phyloP scores from a whole-genome alignment of 2,888 invertebrate genomes.

The Himalopsyche tibetana region DNA sequence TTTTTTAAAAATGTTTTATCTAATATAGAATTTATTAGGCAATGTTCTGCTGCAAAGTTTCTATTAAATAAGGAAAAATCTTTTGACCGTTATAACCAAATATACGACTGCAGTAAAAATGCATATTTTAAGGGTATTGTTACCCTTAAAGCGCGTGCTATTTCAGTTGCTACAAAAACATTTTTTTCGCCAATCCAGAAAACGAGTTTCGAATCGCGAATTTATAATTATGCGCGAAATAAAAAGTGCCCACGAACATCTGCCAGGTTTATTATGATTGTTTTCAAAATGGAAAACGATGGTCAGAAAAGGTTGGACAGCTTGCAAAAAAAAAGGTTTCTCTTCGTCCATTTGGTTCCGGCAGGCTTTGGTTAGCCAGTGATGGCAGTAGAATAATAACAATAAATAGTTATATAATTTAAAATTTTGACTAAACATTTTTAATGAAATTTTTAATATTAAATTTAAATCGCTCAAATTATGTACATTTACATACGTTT shows the following conservation, averaged over 20 bases:
- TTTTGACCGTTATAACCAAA: too few species aligned
- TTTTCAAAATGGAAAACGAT: conserved; percentile 60
- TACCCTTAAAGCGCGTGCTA: neutral
- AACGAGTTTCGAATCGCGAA: conserved; percentile 18
- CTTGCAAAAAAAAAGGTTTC: conserved; percentile 3
- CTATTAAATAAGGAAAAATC: too few species aligned
- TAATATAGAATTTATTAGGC: too few species aligned
- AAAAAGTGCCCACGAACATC: conserved; percentile 54
- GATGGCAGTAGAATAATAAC: neutral
- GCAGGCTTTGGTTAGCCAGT: neutral
- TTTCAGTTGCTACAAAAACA: conserved; percentile 22
- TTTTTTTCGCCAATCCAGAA: neutral
- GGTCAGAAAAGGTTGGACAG: conserved; percentile 52
- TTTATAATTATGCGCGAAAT: conserved; percentile 49
- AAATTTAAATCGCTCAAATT: too few species aligned
- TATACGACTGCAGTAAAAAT: too few species aligned
- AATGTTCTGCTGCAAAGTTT: too few species aligned
- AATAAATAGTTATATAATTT: neutral
- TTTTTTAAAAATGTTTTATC: too few species aligned
- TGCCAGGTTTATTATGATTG: conserved; percentile 59
- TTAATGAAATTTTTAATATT: too few species aligned
- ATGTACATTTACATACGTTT: too few species aligned
- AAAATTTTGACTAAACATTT: too few species aligned
- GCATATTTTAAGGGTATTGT: neutral
- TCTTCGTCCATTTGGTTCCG: neutral